Base-by-base conservation (phyloP, 2,113 vertebrate genomes). In the Poeciliopsis retropinna region DNA sequence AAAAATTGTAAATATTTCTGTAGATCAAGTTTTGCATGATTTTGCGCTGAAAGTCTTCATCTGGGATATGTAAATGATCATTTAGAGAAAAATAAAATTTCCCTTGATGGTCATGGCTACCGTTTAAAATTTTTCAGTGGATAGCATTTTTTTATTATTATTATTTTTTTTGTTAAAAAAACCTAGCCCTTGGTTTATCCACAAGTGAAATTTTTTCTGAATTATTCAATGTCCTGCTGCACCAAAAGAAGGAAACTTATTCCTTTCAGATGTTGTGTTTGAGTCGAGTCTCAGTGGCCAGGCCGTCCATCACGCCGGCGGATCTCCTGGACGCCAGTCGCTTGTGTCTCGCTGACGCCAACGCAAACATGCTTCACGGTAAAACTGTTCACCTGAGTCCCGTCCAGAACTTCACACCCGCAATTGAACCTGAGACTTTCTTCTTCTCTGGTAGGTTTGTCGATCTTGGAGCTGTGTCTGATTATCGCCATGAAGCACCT, bases 401-500 rank as follows among this genome's bases (percentile, higher is more conserved):
- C 15, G 9, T 17, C 39, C 10, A 0, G 10, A 31, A 17, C 0
- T 15, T 51, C 3, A 7, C 15, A 5, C 31, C 6, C 27, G 0
- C n/a, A 37, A 8, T 70, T 61, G 6, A 5, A 12, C 57, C 14
- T 37, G 2, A 29, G 25, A 37, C 41, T 47, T 47, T 17, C 19
- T 29, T 19, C 6, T 1, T 75, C 1, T 34, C 15, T 66, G 12
- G 13, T 80, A 99, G 98, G 98, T 87, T 80, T 99, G 67, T 98
- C 97, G 64, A 94, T 98, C 75, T 89, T 99, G 88, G 98, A 99
- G 92, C 93, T 99, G 77, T 99, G 97, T 85, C 94, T 99, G 19
- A 92, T 99, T 76, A 99, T 99, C 69, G 96, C 97, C 74, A 99
- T 99, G 96, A 99, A 99, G 82, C 97, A 99, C 92, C 91, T 99